Percentiles rank a stretch among this genome's conserved stretches.
phyloP scores from a whole-genome alignment of 2,113 vertebrate genomes.

The Stercorarius parasiticus region DNA sequence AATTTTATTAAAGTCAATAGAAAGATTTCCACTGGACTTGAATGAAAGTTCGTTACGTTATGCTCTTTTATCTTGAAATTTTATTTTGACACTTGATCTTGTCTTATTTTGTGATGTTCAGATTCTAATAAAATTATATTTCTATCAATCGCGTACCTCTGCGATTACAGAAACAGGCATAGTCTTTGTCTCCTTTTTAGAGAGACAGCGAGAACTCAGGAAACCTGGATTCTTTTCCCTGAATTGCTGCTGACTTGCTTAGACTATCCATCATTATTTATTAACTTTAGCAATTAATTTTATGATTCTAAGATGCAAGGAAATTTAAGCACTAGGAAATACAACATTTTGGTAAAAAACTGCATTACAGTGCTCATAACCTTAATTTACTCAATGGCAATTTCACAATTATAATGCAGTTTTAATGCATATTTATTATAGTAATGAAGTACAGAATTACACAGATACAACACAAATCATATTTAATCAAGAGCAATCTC shows the following conservation, averaged over 20 bases:
- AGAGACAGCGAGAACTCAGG: not conserved
- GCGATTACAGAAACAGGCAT: not conserved
- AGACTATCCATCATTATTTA: not conserved
- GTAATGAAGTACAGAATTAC: conserved; percentile 27
- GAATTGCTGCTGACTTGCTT: not conserved
- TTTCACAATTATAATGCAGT: conserved; percentile 35
- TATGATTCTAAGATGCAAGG: not conserved
- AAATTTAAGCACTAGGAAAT: not conserved
- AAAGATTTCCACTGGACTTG: not conserved
- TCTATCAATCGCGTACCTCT: not conserved
- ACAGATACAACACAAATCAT: conserved; percentile 14
- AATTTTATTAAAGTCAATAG: not conserved
- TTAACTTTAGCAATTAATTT: not conserved
- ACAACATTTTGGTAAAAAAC: not conserved
- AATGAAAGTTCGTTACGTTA: not conserved
- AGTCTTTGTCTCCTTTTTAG: not conserved
- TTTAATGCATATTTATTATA: conserved; percentile 33
- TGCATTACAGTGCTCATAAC: not conserved
- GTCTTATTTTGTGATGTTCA: not conserved
- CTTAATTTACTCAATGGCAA: conserved; percentile 20
- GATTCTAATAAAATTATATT: not conserved
- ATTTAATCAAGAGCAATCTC: conserved; percentile 32
- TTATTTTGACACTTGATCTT: not conserved
- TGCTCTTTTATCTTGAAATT: not conserved
- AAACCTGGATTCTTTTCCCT: not conserved